These are phyloP conservation scores for Oreochromis niloticus DNA, from an alignment of 2,113 vertebrate genomes.

Conservation along the genomic window DNA sequence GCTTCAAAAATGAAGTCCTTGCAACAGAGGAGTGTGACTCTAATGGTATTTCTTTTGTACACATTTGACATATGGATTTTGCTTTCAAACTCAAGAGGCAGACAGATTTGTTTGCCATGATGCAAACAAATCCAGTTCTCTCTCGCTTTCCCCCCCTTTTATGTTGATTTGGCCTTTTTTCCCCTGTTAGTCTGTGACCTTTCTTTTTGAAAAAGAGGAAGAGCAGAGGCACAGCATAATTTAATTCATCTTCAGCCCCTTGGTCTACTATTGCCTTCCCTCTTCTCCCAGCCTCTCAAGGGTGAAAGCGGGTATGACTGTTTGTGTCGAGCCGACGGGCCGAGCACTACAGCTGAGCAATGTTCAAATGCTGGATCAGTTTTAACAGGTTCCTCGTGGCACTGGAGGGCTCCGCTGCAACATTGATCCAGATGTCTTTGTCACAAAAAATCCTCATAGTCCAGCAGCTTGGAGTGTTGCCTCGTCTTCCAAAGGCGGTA, in stretches of 20 bases:
- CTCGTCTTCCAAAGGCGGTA: constrained; percentile 98
- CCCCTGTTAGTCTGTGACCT: neutral
- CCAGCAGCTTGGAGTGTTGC: constrained; percentile 95
- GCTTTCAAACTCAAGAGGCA: constrained; percentile 11
- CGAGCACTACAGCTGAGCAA: constrained; percentile 8
- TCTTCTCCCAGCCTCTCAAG: constrained; percentile 23
- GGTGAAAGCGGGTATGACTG: constrained; percentile 46
- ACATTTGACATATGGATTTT: neutral
- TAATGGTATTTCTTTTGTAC: constrained; percentile 9
- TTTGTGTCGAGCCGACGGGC: neutral
- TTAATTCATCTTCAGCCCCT: neutral
- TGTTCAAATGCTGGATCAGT: constrained; percentile 10
- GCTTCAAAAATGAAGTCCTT: constrained; percentile 21
- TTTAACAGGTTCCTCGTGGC: constrained; percentile 19
- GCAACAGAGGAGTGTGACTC: neutral
- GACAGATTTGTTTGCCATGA: neutral
- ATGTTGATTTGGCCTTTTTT: neutral
- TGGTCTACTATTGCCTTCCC: neutral
- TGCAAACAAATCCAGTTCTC: neutral
- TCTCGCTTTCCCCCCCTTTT: neutral
- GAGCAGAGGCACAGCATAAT: neutral
- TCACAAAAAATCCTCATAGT: constrained; percentile 88
- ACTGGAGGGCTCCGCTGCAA: neutral
- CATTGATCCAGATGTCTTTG: neutral
- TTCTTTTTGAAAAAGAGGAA: neutral